These are phyloP conservation scores for Cotesia glomerata DNA, from an alignment of 1,140 invertebrate genomes.

Conservation along the genomic window DNA sequence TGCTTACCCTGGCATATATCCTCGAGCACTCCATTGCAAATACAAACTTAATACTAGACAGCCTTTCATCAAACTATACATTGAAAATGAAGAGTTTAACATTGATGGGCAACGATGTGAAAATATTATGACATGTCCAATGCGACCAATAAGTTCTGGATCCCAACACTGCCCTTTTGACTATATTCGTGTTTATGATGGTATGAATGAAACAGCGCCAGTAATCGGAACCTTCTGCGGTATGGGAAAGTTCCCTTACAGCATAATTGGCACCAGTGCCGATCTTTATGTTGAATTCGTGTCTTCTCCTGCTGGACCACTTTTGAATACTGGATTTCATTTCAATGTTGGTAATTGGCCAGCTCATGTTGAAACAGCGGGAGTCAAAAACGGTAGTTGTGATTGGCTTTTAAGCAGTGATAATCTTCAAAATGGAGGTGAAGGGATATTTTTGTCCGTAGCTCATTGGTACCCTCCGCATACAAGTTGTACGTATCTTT, in stretches of 20 bases:
- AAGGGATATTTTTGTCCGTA: conserved; percentile 87
- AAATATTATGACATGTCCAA: conserved; percentile 93
- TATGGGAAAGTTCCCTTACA: conserved; percentile 92
- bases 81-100: conserved; percentile 92
- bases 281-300: conserved; percentile 91
- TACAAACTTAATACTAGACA: conserved; percentile 85
- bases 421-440: conserved; percentile 77
- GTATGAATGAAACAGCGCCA: conserved; percentile 82
- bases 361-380: conserved; percentile 85
- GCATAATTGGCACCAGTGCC: conserved; percentile 89
- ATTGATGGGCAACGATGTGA: conserved; percentile 92
- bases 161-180: conserved; percentile 89
- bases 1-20: conserved; percentile 90
- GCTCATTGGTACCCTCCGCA: conserved; percentile 92
- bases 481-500: conserved; percentile 88
- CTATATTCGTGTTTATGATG: conserved; percentile 89
- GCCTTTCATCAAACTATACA: conserved; percentile 89
- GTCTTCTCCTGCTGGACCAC: conserved; percentile 84
- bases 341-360: conserved; percentile 94
- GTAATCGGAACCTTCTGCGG: conserved; percentile 92
- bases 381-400: conserved; percentile 82
- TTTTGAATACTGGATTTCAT: conserved; percentile 90
- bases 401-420: conserved; percentile 86
- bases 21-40: conserved; percentile 85
- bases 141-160: conserved; percentile 85